Conservation (phyloP, 2,888 invertebrate species). For the Coleophora deauratella region DNA sequence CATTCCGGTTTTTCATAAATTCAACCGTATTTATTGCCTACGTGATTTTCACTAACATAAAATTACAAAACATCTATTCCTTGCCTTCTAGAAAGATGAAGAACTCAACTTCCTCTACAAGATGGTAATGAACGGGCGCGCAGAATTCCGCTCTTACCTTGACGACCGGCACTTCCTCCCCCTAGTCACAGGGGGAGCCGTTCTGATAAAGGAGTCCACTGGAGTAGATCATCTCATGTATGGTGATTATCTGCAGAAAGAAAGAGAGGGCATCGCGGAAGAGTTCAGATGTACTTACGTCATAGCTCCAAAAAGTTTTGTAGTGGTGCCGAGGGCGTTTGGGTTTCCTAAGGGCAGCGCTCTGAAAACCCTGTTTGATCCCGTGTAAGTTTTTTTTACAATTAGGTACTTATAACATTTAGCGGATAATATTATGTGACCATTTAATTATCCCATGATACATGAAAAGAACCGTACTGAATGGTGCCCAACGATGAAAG, state of each 20-base stretch:
- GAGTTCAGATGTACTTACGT: conserved; percentile 83
- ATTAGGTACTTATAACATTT: too few species aligned
- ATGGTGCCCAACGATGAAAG: too few species aligned
- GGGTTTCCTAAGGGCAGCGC: conserved; percentile 79
- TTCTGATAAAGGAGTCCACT: conserved; percentile 78
- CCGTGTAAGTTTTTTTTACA: conserved; percentile 71
- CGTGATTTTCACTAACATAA: too few species aligned
- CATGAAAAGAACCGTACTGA: too few species aligned
- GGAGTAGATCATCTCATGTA: conserved; percentile 81
- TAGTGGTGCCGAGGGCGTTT: conserved; percentile 80
- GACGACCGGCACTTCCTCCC: conserved; percentile 39
- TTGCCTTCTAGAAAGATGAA: conserved; percentile 44
- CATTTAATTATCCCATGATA: too few species aligned
- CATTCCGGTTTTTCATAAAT: too few species aligned
- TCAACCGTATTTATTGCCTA: too few species aligned
- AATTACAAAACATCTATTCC: not conserved
- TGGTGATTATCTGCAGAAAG: conserved; percentile 78
- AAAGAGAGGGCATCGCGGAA: conserved; percentile 71
- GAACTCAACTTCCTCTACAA: conserved; percentile 49
- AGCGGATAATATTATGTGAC: too few species aligned
- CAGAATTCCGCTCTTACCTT: conserved; percentile 42
- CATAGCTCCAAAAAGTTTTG: conserved; percentile 79
- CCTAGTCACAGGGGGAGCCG: conserved; percentile 45
- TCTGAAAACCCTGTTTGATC: conserved; percentile 77
- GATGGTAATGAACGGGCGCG: conserved; percentile 55